Base-by-base conservation (phyloP, 2,888 invertebrate genomes). In the Neoaliturus tenellus region DNA sequence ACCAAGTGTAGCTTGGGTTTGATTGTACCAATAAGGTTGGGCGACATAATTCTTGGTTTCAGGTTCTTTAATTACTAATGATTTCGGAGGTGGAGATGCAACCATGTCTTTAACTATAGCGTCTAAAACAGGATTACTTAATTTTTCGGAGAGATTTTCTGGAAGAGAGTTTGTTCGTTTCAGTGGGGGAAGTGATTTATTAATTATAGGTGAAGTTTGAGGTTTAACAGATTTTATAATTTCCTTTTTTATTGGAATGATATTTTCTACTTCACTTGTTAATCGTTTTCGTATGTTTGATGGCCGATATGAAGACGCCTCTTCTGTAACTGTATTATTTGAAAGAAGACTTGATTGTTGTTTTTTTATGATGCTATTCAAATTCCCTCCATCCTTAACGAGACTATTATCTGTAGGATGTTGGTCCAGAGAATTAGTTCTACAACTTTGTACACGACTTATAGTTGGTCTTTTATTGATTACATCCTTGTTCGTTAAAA, bases 201-300 rank as follows among this genome's bases (percentile, higher is more conserved):
- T 20, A 5, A 51, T 51, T 51, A 28, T 14, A 28, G 62, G 5
- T 55, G 25, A 4, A 20, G 25, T 23, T 62, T 62, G 12, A 14
- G 28, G 1, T 62, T 62, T 58, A 23, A 3, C 25, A 23, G 6
- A n/a, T 48, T 51, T 51, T 0, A 14, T 23, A 23, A 3, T 14
- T 17, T 62, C 62, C 31, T 31, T 62, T 62, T 62, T 62, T 28
- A 62, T 62, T 12, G 28, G 62, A 28, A 62, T 62, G 8, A 62
- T 62, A 62, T 25, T 62, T 28, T 62, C 62, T 5, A 62, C 62
- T 31, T 62, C 62, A 62, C 62, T 62, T 28, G 28, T 31, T 62
- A 62, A 31, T 62, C 31, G 28, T 62, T 62, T 62, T 28, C 62
- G 8, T 17, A 62, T 31, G 14, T 4, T 62, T 28, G 62, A 62